Evolutionary conservation across 2,888 invertebrate species (phyloP), one percentile per base, ranked within the genome.

Genomic region (Plagiodera versicolora): DNA sequence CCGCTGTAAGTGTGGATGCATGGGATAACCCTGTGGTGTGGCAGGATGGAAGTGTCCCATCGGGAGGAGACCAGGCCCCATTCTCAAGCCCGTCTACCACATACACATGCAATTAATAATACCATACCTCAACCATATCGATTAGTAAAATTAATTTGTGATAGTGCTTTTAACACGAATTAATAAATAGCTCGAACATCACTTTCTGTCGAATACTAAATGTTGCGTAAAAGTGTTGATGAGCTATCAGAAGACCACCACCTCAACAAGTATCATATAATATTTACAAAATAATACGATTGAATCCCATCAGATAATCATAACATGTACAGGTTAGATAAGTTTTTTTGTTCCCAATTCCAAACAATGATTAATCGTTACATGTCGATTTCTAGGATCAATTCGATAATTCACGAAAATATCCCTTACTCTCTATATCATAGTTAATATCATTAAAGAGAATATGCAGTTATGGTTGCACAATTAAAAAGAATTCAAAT

Each of bases 61-160:
- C 67, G 79, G 81, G 67, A 79, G 80, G 74, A 77, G 80, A 65
- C 77, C 75, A 73, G 79, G 79, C 77, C 79, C 80, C 77, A 80
- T 78, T 77, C 79, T 77, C 77, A 78, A 79, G 75, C 80, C 80
- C 79, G 79, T 79, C 80, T 80, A 80, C 79, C 79, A 78, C 79
- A 80, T 79, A 80, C 80, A 80, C 79, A 80, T 80, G 80, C 80
- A 81, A 81, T 78, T 78, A 79, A 80, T 78, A 77, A 75, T 76
- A 78, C 66, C 70, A 77, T 76, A 80, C 82, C 78, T 76, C 80
- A 80, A 79, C 80, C 79, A 76, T 44, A 20, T 44, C 53, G 17
- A 24, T 39, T 39, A 39, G 39, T 39, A 39, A 14, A 39, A 39
- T 10, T 39, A 14, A 39, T 39, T 39, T 6, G 39, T 39, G 39